Conservation (phyloP, 2,797 vertebrate species). For the Pangasius macronema region DNA sequence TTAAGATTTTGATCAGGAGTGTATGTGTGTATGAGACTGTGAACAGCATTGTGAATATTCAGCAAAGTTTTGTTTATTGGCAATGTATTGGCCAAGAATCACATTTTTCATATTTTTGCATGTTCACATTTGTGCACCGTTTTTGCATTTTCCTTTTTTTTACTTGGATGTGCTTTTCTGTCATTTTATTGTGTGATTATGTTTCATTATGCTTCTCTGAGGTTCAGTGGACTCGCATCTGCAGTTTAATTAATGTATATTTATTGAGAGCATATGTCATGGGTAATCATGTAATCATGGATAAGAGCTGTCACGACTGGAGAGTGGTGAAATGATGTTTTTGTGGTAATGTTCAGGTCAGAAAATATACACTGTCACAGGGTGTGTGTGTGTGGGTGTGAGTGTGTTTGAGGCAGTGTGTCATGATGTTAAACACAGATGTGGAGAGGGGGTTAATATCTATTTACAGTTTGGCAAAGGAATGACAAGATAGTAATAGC, state of each 20-base stretch:
- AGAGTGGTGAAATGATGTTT: slow-evolving; percentile 8
- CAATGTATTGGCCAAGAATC: neutral
- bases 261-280: slow-evolving; percentile 21
- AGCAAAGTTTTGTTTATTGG: neutral
- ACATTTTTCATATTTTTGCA: neutral
- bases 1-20: too few species aligned
- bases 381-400: slow-evolving; percentile 18
- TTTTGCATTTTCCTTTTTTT: neutral
- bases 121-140: neutral
- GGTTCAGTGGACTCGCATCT: neutral
- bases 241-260: slow-evolving; percentile 20
- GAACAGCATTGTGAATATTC: neutral
- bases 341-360: slow-evolving; percentile 37
- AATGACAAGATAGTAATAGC: slow-evolving; percentile 43
- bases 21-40: neutral
- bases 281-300: slow-evolving; percentile 26
- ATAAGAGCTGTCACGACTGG: slow-evolving; percentile 3
- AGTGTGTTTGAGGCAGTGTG: slow-evolving; percentile 32
- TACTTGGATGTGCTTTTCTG: neutral
- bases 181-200: neutral
- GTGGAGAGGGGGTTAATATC: slow-evolving; percentile 50
- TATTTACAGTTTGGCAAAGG: slow-evolving; percentile 53
- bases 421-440: slow-evolving; percentile 58
- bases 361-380: slow-evolving; percentile 12
- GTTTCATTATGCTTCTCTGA: neutral